Percentiles rank a stretch among this genome's conserved stretches.
Evolutionary conservation across 2,888 invertebrate genomes (phyloP).

Genomic region (Chydorus sphaericus): DNA sequence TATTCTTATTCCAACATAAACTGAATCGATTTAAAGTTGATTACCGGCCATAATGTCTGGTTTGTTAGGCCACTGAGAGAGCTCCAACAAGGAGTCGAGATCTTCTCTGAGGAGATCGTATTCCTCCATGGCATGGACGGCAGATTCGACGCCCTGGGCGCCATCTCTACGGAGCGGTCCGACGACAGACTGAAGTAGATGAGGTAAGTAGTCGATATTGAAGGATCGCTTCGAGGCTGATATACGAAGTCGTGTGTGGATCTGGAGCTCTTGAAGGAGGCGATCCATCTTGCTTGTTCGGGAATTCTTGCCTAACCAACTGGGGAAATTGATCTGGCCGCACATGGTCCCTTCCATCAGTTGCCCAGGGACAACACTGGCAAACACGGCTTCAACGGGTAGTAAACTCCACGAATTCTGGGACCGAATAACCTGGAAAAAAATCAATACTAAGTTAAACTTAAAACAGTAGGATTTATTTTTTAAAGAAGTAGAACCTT

Average conservation of each 20-base stretch:
- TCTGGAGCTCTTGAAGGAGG: conserved; percentile 64
- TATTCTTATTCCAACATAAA: neutral
- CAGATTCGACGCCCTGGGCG: conserved; percentile 48
- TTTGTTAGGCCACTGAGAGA: conserved; percentile 67
- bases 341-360: conserved; percentile 63
- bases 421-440: conserved; percentile 65
- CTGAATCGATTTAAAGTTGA: neutral
- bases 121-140: conserved; percentile 48
- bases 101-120: conserved; percentile 86
- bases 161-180: conserved; percentile 57
- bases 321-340: conserved; percentile 75
- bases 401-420: conserved; percentile 63
- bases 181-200: conserved; percentile 57
- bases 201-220: conserved; percentile 73
- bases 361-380: conserved; percentile 80
- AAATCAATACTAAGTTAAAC: conserved; percentile 31
- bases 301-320: conserved; percentile 94
- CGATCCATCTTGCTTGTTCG: conserved; percentile 63
- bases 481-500: too few species aligned
- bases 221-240: conserved; percentile 68
- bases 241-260: conserved; percentile 66
- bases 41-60: conserved; percentile 53
- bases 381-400: conserved; percentile 67
- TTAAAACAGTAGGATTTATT: neutral
- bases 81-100: conserved; percentile 70